Evolutionary conservation across 1,140 invertebrate genomes (phyloP), one percentile per base, ranked within the genome.

Genomic region (Muscidifurax raptorellus): DNA sequence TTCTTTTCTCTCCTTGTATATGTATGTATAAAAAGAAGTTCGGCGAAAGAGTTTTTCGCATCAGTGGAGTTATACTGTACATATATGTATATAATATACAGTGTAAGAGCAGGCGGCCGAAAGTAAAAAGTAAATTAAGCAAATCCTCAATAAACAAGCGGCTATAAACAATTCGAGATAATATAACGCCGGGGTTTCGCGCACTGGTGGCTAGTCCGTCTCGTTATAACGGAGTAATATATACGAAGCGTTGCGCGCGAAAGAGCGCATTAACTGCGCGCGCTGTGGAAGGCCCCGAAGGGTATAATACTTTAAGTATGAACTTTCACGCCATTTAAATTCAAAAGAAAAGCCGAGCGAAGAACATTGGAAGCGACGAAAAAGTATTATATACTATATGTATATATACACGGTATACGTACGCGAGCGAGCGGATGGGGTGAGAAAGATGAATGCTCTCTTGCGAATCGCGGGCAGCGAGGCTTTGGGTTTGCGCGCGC

Each of bases 401-500:
- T 36, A 66, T 78, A 18, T 18, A 13, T 52, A 75, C 15, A 25
- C 15, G 7, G 67, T n/a, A 22, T 30, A 40, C 1, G 30, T 74
- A 36, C 1, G 28, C 18, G 28, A 18, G 25, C 6, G 30, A 22
- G 77, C 7, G 22, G 27, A 52, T 2, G 32, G 81, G 25, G 18
- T 76, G 74, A 67, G 72, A 83, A 83, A 83, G 52, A 83, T 83
- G 52, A 83, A 83, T 77, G 59, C 78, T 80, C 77, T 59, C 69
- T 69, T 40, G 40, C 12, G 27, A 27, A 25, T 66, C 66, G 66
- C 2, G 25, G 5, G 32, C 32, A 7, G 5, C 4, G 28, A 67
- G 9, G 25, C 67, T 69, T 13, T 28, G 67, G 6, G 9, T 28
- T 25, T 4, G 18, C 44, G 18, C 44, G 30, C 32, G 25, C 25